Conservation (phyloP, 53 echinoderm and acorn worm species). For the Luidia sarsii region DNA sequence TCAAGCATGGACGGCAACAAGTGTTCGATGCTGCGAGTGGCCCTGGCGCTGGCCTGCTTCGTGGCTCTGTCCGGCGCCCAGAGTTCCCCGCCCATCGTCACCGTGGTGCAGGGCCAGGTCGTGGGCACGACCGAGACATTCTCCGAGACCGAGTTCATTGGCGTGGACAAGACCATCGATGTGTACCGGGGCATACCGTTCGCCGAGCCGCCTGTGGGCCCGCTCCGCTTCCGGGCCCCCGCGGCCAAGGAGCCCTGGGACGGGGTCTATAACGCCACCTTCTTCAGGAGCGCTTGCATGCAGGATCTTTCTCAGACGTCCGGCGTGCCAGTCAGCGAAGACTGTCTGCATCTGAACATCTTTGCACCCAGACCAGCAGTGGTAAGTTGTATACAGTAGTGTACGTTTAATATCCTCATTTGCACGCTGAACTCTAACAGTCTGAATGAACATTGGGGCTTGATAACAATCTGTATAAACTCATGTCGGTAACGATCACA, state of each 20-base stretch:
- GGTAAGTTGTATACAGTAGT: too few relatives aligned
- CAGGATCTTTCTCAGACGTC: background rate
- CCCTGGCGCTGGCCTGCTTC: too few relatives aligned
- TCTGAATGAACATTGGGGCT: too few relatives aligned
- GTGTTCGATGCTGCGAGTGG: too few relatives aligned
- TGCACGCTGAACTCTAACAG: too few relatives aligned
- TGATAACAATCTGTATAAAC: too few relatives aligned
- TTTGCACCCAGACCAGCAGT: constrained; percentile 64
- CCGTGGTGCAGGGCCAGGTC: background rate
- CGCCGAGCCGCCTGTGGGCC: constrained; percentile 65
- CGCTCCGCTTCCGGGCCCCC: constrained; percentile 23
- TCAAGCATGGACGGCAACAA: too few relatives aligned
- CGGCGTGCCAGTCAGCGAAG: constrained; percentile 50
- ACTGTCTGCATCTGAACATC: constrained; percentile 77
- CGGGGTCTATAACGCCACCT: constrained; percentile 5
- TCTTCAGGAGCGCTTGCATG: constrained; percentile 3
- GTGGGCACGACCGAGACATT: constrained; percentile 17
- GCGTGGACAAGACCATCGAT: constrained; percentile 27
- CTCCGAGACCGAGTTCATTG: background rate
- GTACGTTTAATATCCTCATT: too few relatives aligned
- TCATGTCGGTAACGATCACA: too few relatives aligned
- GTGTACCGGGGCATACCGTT: constrained; percentile 67
- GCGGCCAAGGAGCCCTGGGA: constrained; percentile 30
- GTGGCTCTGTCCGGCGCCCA: background rate
- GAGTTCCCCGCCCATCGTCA: constrained; percentile 7